Evolutionary conservation across 2,113 vertebrate genomes (phyloP).

Genomic region (Coracopsis vasa): DNA sequence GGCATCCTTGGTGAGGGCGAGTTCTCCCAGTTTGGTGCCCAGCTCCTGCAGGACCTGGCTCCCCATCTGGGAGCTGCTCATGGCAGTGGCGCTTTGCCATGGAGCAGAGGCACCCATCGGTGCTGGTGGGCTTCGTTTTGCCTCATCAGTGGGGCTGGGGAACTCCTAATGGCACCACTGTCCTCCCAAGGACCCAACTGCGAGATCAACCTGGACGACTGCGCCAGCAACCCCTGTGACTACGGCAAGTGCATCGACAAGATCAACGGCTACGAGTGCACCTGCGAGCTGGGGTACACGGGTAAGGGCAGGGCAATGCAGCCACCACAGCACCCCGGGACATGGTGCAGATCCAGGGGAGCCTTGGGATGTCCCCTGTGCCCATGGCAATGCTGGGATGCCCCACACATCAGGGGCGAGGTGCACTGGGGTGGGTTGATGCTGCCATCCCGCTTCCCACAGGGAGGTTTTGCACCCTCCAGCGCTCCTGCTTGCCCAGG

Average conservation of each 20-base stretch:
- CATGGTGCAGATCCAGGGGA: neutral
- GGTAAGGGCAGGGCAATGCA: slow-evolving; percentile 71
- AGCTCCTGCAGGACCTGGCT: rapidly evolving
- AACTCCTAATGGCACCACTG: neutral
- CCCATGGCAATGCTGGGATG: neutral
- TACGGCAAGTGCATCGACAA: slow-evolving; percentile 92
- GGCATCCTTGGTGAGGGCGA: neutral
- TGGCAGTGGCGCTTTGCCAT: neutral
- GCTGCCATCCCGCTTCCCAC: neutral
- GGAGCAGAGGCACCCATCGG: rapidly evolving
- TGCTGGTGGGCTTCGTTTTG: neutral
- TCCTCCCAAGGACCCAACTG: slow-evolving; percentile 82
- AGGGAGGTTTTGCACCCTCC: slow-evolving; percentile 13
- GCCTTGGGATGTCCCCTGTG: neutral
- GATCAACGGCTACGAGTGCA: slow-evolving; percentile 91
- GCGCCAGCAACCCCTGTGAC: slow-evolving; percentile 89
- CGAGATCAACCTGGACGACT: slow-evolving; percentile 92
- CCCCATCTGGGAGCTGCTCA: neutral
- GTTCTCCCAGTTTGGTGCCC: neutral
- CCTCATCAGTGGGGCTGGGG: rapidly evolving
- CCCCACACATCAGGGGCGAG: neutral
- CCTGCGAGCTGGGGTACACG: slow-evolving; percentile 89
- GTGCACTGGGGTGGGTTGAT: neutral
- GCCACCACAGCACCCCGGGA: neutral
- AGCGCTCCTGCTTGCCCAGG: neutral